Evolutionary conservation across 2,888 invertebrate species (phyloP).

Genomic region (Alitta virens): DNA sequence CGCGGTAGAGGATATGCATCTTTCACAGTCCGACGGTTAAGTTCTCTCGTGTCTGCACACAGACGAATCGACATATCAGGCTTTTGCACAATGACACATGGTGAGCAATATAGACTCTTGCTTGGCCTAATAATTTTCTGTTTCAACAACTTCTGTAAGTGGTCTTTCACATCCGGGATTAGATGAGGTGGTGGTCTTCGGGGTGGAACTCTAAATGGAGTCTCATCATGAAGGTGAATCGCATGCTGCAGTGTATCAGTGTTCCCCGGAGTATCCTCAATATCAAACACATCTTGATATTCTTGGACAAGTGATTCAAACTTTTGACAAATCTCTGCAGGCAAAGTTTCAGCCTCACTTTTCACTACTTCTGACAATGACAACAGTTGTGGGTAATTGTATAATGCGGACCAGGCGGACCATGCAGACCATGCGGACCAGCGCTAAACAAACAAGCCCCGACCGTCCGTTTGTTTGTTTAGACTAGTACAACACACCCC

Average conservation of each 20-base stretch:
- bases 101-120: not conserved
- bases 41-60: conserved; percentile 25
- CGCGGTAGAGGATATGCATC: conserved; percentile 27
- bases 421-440: too few relatives aligned
- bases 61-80: conserved; percentile 21
- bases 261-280: not conserved
- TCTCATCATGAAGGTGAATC: not conserved
- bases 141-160: not conserved
- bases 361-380: not conserved
- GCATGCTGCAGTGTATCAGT: not conserved
- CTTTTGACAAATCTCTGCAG: not conserved
- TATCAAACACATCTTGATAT: not conserved
- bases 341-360: not conserved
- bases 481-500: too few relatives aligned
- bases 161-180: not conserved
- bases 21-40: conserved; percentile 24
- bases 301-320: not conserved
- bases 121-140: not conserved
- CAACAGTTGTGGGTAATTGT: too few relatives aligned
- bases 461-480: too few relatives aligned
- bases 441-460: too few relatives aligned
- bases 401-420: too few relatives aligned
- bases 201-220: not conserved
- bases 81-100: conserved; percentile 22
- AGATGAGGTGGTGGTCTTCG: not conserved